Percentiles rank a stretch among this genome's conserved stretches.
Conservation (phyloP, 2,797 vertebrate genomes). For the Capromys pilorides region DNA sequence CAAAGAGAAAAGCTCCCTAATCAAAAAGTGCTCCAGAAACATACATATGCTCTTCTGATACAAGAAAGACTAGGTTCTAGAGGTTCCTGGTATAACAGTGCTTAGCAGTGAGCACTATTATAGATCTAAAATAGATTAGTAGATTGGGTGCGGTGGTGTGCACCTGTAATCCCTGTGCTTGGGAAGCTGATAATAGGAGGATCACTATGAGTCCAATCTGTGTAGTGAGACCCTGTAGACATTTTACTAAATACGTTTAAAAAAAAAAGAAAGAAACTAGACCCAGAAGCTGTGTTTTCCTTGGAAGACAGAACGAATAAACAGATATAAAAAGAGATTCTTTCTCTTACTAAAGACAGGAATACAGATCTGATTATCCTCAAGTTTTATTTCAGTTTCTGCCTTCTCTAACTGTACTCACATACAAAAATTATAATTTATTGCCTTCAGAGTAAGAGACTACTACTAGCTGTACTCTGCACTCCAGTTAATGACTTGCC, state of each 20-base stretch:
- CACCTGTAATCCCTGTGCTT: too few species aligned
- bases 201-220: too few species aligned
- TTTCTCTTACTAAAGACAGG: constrained; percentile 64
- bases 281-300: constrained; percentile 24
- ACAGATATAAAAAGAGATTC: constrained; percentile 43
- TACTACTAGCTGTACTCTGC: constrained; percentile 41
- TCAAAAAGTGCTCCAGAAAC: constrained; percentile 24
- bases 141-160: too few species aligned
- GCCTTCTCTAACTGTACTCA: constrained; percentile 51
- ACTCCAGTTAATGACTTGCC: constrained; percentile 63
- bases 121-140: background rate
- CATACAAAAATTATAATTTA: constrained; percentile 49
- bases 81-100: constrained; percentile 59
- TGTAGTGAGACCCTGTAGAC: too few species aligned
- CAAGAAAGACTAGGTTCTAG: background rate
- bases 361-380: constrained; percentile 31
- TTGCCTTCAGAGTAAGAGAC: constrained; percentile 44
- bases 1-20: constrained; percentile 41
- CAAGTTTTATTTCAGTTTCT: constrained; percentile 61
- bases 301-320: constrained; percentile 41
- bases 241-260: too few species aligned
- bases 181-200: too few species aligned
- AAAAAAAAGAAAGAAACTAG: too few species aligned
- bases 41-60: constrained; percentile 1
- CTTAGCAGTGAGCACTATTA: constrained; percentile 20